These are phyloP conservation scores for Hippocampus barbouri DNA, from an alignment of 2,113 vertebrate species.

Conservation along the genomic window DNA sequence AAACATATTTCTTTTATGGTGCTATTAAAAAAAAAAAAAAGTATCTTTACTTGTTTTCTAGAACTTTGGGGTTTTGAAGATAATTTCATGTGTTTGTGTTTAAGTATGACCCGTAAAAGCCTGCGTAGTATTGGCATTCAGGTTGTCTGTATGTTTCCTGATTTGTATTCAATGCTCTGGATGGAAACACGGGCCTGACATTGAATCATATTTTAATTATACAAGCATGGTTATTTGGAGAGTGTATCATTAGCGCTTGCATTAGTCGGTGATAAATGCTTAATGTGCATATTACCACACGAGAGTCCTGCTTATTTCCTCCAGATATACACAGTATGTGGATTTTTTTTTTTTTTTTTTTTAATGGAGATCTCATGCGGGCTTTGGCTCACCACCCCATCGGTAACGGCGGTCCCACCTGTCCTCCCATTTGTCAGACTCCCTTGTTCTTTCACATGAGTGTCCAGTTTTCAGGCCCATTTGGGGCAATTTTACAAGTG, in stretches of 20 bases:
- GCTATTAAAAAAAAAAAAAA: no score
- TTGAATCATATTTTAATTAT: constrained; percentile 59
- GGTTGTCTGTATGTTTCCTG: constrained; percentile 20
- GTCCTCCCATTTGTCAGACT: constrained; percentile 26
- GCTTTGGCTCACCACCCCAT: background rate
- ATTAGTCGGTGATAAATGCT: constrained; percentile 36
- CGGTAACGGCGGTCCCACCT: constrained; percentile 17
- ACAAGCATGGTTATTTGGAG: constrained; percentile 22
- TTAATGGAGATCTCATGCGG: background rate
- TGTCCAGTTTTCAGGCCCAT: constrained; percentile 21
- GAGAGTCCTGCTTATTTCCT: background rate
- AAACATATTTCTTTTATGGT: no score
- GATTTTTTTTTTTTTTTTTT: background rate
- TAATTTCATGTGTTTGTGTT: no score
- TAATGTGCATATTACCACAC: constrained; percentile 16
- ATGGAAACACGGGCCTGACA: constrained; percentile 41
- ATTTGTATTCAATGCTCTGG: constrained; percentile 43
- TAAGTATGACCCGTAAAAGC: no score
- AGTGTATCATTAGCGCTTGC: constrained; percentile 34
- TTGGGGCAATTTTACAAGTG: constrained; percentile 33
- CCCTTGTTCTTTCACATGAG: constrained; percentile 17
- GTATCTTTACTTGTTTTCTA: no score
- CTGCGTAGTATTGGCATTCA: background rate
- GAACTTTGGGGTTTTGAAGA: no score
- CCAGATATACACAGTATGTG: background rate